Base-by-base conservation (phyloP, 2,797 vertebrate species). In the Antrozous pallidus region DNA sequence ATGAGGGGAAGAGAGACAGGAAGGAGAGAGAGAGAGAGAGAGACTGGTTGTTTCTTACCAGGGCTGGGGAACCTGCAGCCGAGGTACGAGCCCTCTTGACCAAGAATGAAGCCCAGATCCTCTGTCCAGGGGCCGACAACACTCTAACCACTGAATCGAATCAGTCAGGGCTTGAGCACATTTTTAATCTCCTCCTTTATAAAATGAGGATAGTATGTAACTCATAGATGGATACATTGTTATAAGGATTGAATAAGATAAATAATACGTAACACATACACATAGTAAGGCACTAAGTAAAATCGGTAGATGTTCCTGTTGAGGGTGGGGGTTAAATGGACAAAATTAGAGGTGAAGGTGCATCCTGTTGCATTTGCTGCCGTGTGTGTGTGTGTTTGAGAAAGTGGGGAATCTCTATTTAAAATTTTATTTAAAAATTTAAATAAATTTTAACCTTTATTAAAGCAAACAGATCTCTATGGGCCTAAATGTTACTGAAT, bases 381-480 rank as follows among this genome's bases (percentile, higher is more conserved):
- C 11, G 54, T 26, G 54, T 56, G 24, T 56, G 56, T 58, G 11
- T 45, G 31, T 56, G 54, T 58, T 40, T 74, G 54, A 81, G 24
- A 6, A 51, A 13, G 36, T 63, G 31, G 38, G 47, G 61, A 89
- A 82, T 80, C 38, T 88, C 69, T n/a, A n/a, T n/a, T n/a, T n/a
- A n/a, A n/a, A n/a, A n/a, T n/a, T n/a, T n/a, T n/a, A n/a, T n/a
- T n/a, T n/a, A n/a, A n/a, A n/a, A n/a, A n/a, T n/a, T n/a, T n/a
- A n/a, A n/a, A n/a, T n/a, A n/a, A n/a, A n/a, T n/a, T n/a, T 82
- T 77, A 85, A 89, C 22, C 40, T 86, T 87, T 69, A 82, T 49
- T 77, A 51, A n/a, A 45, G 28, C 83, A 87, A 94, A 80, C 12
- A 92, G 65, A 18, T 63, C 63, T 90, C 45, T 90, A 61, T 86